phyloP scores from a whole-genome alignment of 1,140 invertebrate species.

The Triops cancriformis region DNA sequence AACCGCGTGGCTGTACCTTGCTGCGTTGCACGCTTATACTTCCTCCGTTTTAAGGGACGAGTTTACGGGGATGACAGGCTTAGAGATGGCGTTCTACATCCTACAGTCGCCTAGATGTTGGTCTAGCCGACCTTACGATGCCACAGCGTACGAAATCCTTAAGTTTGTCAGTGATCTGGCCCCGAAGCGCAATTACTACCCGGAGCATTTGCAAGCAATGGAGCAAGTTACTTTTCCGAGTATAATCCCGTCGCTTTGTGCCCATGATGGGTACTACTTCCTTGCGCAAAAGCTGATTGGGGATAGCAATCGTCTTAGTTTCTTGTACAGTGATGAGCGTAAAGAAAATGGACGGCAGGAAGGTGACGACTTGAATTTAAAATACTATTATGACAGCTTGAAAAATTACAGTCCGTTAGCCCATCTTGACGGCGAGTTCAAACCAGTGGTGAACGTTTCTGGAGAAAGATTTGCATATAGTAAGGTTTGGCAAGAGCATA shows the following conservation, averaged over 20 bases:
- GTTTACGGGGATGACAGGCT: conserved; percentile 27
- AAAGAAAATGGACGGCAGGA: not conserved
- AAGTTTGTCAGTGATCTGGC: not conserved
- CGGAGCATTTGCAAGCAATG: not conserved
- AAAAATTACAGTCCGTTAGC: not conserved
- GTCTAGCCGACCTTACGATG: conserved; percentile 27
- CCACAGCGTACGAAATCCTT: not conserved
- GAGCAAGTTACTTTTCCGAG: not conserved
- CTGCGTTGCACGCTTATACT: conserved; percentile 23
- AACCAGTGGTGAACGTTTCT: not conserved
- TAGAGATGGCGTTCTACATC: conserved; percentile 25
- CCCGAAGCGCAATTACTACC: not conserved
- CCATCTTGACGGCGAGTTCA: not conserved
- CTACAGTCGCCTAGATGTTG: conserved; percentile 19
- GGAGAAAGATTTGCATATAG: not conserved
- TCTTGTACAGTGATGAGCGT: not conserved
- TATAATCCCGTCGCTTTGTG: not conserved
- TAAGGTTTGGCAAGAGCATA: not conserved
- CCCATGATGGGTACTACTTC: not conserved
- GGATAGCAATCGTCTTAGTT: not conserved
- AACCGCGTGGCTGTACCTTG: conserved; percentile 22
- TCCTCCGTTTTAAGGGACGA: conserved; percentile 23
- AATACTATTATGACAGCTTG: not conserved
- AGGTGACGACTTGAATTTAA: not conserved
- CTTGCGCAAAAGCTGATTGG: not conserved